Conservation (phyloP, 2,888 invertebrate species). For the Drosophila paramelanica region DNA sequence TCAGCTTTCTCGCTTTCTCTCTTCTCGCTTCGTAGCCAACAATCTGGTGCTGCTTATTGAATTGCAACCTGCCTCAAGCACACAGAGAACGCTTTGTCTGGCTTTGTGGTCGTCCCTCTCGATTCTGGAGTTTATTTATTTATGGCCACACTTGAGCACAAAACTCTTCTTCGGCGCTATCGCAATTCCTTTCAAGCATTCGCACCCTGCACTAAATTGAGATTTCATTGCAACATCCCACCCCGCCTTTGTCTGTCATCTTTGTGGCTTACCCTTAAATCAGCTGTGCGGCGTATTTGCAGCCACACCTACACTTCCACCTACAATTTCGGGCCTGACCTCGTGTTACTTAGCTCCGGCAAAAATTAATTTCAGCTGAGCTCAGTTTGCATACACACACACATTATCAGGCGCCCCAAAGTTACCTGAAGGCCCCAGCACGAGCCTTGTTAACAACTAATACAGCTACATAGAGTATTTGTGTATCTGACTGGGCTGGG, state of each 20-base stretch:
- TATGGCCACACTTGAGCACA: slow-evolving; percentile 43
- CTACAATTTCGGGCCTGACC: slow-evolving; percentile 4
- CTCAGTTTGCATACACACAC: slow-evolving; percentile 29
- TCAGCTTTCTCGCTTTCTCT: background rate
- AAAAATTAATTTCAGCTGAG: slow-evolving; percentile 58
- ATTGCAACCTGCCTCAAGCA: slow-evolving; percentile 16
- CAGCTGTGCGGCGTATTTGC: slow-evolving; percentile 10
- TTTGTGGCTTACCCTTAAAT: slow-evolving; percentile 29
- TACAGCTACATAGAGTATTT: background rate
- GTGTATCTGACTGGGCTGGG: slow-evolving; percentile 8
- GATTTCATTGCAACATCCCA: slow-evolving; percentile 26
- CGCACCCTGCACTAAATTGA: slow-evolving; percentile 40
- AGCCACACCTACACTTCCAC: background rate
- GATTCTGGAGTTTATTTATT: slow-evolving; percentile 37
- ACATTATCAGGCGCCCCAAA: slow-evolving; percentile 19
- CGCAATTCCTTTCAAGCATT: slow-evolving; percentile 32
- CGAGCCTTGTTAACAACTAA: slow-evolving; percentile 34
- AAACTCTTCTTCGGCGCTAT: slow-evolving; percentile 19
- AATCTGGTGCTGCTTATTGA: slow-evolving; percentile 26
- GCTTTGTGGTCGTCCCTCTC: slow-evolving; percentile 23
- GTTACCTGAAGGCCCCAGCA: slow-evolving; percentile 25
- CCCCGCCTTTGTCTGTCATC: background rate
- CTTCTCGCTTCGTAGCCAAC: background rate
- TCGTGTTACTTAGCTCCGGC: slow-evolving; percentile 40
- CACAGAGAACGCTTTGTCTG: slow-evolving; percentile 3